Evolutionary conservation across 2,888 invertebrate species (phyloP).

Genomic region (Pasiphila rectangulata): DNA sequence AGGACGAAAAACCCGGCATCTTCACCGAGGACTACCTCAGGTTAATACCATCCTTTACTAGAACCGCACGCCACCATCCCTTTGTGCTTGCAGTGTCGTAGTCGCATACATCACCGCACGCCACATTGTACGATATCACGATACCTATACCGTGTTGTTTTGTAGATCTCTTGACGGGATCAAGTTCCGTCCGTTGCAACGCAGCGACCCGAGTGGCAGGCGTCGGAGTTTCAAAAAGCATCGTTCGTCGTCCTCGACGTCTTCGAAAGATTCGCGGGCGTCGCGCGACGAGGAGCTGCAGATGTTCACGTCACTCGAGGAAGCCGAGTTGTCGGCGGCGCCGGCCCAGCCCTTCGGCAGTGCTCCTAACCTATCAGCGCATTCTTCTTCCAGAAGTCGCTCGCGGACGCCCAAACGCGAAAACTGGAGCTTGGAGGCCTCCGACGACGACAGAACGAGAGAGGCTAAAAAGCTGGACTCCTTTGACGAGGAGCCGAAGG

Average conservation of each 20-base stretch:
- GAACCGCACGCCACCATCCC: conserved; percentile 47
- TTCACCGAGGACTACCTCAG: conserved; percentile 76
- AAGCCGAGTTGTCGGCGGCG: conserved; percentile 77
- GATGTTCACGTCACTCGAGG: conserved; percentile 84
- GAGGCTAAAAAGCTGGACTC: conserved; percentile 63
- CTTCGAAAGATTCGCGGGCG: conserved; percentile 81
- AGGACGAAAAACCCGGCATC: conserved; percentile 63
- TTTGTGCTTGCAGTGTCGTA: conserved; percentile 49
- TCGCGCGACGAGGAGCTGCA: conserved; percentile 84
- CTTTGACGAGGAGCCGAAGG: conserved; percentile 67
- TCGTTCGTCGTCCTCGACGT: conserved; percentile 81
- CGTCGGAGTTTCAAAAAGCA: conserved; percentile 82
- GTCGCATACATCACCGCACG: conserved; percentile 54
- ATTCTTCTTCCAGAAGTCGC: conserved; percentile 79
- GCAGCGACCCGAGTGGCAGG: conserved; percentile 82
- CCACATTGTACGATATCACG: conserved; percentile 65
- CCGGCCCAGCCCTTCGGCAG: conserved; percentile 61
- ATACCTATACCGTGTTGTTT: conserved; percentile 74
- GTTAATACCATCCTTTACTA: conserved; percentile 66
- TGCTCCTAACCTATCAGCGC: conserved; percentile 74
- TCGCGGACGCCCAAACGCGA: conserved; percentile 66
- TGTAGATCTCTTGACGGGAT: conserved; percentile 84
- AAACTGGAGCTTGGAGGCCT: conserved; percentile 54
- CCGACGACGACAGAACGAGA: conserved; percentile 52
- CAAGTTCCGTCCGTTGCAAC: conserved; percentile 81